Evolutionary conservation across 2,888 invertebrate species (phyloP).

Genomic region (Scelioninae gen. 1): DNA sequence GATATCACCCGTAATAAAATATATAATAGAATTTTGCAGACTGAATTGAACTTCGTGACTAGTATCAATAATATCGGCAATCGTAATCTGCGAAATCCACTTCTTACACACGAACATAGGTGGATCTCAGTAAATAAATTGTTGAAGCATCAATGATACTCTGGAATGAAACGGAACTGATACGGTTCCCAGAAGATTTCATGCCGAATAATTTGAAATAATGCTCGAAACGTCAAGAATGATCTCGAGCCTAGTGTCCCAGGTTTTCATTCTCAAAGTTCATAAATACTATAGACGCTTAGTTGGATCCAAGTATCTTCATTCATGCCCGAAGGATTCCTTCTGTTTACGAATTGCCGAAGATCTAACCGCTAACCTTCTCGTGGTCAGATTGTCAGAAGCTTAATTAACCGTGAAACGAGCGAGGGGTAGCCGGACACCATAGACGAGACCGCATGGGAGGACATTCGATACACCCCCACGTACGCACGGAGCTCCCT

Average conservation of each 20-base stretch:
- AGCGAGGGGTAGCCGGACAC: slow-evolving; percentile 83
- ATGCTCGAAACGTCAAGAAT: too few species aligned
- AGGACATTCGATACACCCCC: slow-evolving; percentile 84
- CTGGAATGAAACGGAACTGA: too few species aligned
- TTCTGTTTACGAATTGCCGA: slow-evolving; percentile 80
- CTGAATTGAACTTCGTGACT: slow-evolving; percentile 4
- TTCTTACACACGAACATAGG: slow-evolving; percentile 18
- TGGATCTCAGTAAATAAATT: slow-evolving; percentile 7
- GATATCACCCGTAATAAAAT: too few species aligned
- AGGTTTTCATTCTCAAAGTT: slow-evolving; percentile 52
- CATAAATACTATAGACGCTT: slow-evolving; percentile 41
- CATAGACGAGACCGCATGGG: slow-evolving; percentile 81
- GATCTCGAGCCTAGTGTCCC: too few species aligned
- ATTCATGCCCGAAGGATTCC: slow-evolving; percentile 82
- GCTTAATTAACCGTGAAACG: slow-evolving; percentile 85
- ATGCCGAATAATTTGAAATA: slow-evolving; percentile 25
- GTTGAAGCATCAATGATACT: slow-evolving; percentile 12
- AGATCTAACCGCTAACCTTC: slow-evolving; percentile 80
- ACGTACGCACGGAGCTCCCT: slow-evolving; percentile 59
- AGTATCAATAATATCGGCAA: slow-evolving; percentile 14
- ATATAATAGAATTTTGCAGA: slow-evolving; percentile 2
- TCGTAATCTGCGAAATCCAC: slow-evolving; percentile 7
- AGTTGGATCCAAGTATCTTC: slow-evolving; percentile 73
- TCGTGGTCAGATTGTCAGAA: slow-evolving; percentile 84
- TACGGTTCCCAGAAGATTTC: slow-evolving; percentile 33